phyloP scores from a whole-genome alignment of 2,888 invertebrate genomes.

The Cataglyphis altisquamis region DNA sequence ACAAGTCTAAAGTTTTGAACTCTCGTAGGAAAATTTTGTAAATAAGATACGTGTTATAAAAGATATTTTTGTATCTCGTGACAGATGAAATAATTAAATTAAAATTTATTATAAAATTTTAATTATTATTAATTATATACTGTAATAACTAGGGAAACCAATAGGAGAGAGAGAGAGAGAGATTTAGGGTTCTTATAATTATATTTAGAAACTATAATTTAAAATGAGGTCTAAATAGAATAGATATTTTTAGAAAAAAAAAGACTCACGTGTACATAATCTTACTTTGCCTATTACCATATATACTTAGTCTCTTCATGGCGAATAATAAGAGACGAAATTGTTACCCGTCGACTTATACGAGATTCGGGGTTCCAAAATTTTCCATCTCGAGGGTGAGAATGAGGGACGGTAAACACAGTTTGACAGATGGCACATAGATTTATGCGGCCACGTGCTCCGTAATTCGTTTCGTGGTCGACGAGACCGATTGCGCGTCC shows the following conservation, averaged over 20 bases:
- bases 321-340: background rate
- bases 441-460: slow-evolving; percentile 34
- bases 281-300: background rate
- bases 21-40: background rate
- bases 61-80: background rate
- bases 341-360: background rate
- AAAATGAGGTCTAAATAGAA: background rate
- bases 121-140: background rate
- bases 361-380: slow-evolving; percentile 23
- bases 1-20: background rate
- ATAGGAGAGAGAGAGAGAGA: background rate
- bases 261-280: background rate
- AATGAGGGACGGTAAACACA: slow-evolving; percentile 31
- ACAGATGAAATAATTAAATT: background rate
- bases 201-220: background rate
- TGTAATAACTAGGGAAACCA: background rate
- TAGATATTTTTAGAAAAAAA: background rate
- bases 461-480: slow-evolving; percentile 47
- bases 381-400: background rate
- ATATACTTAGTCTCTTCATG: background rate
- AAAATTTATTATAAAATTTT: background rate
- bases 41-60: background rate
- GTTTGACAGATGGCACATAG: slow-evolving; percentile 35
- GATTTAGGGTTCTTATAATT: background rate
- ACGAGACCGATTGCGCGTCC: slow-evolving; percentile 20